Conservation (phyloP, 1,140 invertebrate species). For the Pseudoatta argentina region DNA sequence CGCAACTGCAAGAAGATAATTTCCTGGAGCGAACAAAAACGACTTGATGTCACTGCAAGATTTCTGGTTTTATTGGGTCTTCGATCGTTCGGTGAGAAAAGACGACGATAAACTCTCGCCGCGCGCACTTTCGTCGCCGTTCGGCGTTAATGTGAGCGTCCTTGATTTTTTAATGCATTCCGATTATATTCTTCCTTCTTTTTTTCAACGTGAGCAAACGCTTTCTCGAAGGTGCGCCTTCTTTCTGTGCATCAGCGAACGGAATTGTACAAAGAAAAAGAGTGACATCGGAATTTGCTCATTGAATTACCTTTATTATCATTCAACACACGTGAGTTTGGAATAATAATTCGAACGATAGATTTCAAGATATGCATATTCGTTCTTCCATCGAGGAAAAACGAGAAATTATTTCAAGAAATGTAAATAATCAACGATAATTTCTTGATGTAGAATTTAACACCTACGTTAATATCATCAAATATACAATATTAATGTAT, state of each 20-base stretch:
- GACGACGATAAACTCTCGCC: slow-evolving; percentile 63
- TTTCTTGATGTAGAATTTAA: neutral
- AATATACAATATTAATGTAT: neutral
- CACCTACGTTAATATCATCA: neutral
- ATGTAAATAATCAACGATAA: neutral
- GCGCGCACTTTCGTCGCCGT: slow-evolving; percentile 39
- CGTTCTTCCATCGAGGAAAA: neutral
- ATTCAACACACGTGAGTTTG: neutral
- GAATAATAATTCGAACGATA: slow-evolving; percentile 7
- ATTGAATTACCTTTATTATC: slow-evolving; percentile 61
- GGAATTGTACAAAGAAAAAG: slow-evolving; percentile 10
- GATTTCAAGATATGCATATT: slow-evolving; percentile 6
- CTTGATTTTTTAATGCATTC: slow-evolving; percentile 60
- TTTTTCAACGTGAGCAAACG: slow-evolving; percentile 9
- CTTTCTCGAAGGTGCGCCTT: neutral
- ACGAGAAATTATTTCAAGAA: neutral
- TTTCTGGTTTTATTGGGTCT: slow-evolving; percentile 63
- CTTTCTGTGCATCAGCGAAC: neutral
- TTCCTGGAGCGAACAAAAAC: slow-evolving; percentile 59
- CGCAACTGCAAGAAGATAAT: slow-evolving; percentile 49
- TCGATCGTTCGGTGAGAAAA: slow-evolving; percentile 52
- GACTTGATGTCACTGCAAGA: slow-evolving; percentile 26
- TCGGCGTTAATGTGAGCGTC: slow-evolving; percentile 49
- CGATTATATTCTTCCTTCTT: slow-evolving; percentile 24
- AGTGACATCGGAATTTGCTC: neutral